Base-by-base conservation (phyloP, 2,113 vertebrate species). In the Anarhynchus alexandrinus region DNA sequence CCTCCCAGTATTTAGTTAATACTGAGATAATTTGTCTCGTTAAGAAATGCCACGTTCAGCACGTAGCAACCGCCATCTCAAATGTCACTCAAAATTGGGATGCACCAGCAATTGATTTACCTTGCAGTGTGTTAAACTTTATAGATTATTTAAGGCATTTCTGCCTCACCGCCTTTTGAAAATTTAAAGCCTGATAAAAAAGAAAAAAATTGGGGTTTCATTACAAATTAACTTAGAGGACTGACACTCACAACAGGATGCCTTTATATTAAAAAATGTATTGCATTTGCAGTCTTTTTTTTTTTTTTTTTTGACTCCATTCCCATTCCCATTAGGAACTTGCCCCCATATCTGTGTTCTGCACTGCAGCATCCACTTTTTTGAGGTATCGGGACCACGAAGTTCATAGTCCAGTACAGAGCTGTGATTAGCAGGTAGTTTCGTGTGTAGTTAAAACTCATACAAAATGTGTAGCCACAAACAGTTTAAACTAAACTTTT, bases 301-400 rank as follows among this genome's bases (percentile, higher is more conserved):
- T n/a, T n/a, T n/a, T n/a, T n/a, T n/a, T n/a, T n/a, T n/a, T n/a
- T n/a, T n/a, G n/a, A n/a, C n/a, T n/a, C n/a, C n/a, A n/a, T n/a
- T n/a, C n/a, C n/a, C 42, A 27, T 59, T 66, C 11, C 42, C 51
- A 47, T 15, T 2, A 70, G 21, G n/a, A 80, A 61, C 4, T 49
- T 51, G 42, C 9, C 15, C 47, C 38, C 52, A 14, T 2, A 34
- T 34, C 59, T 64, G 29, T 57, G 26, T 27, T 67, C 66, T 82
- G 40, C 62, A 47, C 5, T 6, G 7, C 0, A 3, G 15, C 34
- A 43, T 61, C 26, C 8, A 16, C 29, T 38, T 29, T 27, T 71
- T 22, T 23, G 18, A 55, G 8, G 23, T 21, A 21, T 5, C 6
- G 15, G 51, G 19, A 58, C 23, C 27, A 79, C 0, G 0, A 45